phyloP scores from a whole-genome alignment of 2,888 invertebrate genomes.

The Pachymerium ferrugineum region DNA sequence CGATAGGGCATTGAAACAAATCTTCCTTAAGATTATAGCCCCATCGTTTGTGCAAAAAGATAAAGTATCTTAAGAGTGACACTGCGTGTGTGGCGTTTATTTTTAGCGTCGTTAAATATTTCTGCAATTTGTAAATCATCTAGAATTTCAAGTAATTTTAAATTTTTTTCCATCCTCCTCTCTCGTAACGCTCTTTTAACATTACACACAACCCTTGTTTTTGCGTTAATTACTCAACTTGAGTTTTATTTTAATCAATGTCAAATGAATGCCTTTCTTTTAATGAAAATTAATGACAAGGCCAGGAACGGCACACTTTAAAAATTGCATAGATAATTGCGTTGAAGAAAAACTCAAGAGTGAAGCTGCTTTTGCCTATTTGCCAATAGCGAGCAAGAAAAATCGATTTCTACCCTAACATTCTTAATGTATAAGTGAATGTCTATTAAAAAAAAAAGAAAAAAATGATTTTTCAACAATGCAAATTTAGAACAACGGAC shows the following conservation, averaged over 20 bases:
- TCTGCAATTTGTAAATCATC: background rate
- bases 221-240: background rate
- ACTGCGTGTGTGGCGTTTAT: background rate
- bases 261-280: conserved; percentile 4
- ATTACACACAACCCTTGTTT: background rate
- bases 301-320: conserved; percentile 1
- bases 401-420: background rate
- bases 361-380: background rate
- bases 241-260: conserved; percentile 3
- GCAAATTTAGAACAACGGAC: background rate
- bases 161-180: too few relatives aligned
- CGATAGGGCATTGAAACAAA: background rate
- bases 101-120: background rate
- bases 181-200: background rate
- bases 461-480: background rate
- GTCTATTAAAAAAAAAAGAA: background rate
- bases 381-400: background rate
- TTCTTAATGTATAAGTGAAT: background rate
- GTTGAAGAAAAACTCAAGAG: background rate
- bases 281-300: conserved; percentile 8
- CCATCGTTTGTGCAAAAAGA: too few relatives aligned
- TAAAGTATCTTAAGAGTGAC: too few relatives aligned
- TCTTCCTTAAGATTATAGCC: background rate
- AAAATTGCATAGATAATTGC: conserved; percentile 13
- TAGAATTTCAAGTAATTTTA: background rate